phyloP scores from a whole-genome alignment of 2,113 vertebrate genomes.

The Ondatra zibethicus region DNA sequence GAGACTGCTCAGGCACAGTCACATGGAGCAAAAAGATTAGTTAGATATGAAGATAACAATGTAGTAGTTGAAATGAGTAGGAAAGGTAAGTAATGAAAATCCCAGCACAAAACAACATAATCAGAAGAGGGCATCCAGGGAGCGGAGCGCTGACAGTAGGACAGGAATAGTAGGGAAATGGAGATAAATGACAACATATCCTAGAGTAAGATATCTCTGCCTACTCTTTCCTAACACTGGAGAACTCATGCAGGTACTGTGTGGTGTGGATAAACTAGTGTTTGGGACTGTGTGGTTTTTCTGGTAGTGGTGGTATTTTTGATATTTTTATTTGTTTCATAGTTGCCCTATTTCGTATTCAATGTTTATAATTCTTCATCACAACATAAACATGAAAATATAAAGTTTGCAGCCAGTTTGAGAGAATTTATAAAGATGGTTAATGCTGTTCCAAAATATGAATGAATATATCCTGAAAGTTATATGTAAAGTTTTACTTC shows the following conservation, averaged over 20 bases:
- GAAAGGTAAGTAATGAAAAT: not conserved
- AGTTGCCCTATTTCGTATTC: not conserved
- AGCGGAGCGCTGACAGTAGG: not conserved
- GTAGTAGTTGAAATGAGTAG: not conserved
- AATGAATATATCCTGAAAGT: not conserved
- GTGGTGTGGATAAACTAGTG: fast-evolving
- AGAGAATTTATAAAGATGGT: not conserved
- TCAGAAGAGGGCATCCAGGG: not conserved
- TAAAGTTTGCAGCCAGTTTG: not conserved
- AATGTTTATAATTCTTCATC: not conserved
- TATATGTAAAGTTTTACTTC: not conserved
- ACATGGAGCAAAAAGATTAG: not conserved
- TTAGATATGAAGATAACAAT: not conserved
- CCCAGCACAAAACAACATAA: not conserved
- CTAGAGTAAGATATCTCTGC: not conserved
- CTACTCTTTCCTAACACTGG: not conserved
- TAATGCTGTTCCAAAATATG: not conserved
- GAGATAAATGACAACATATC: not conserved
- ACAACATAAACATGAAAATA: not conserved
- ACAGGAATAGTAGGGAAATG: not conserved
- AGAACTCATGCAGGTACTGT: not conserved
- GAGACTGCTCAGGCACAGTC: not conserved
- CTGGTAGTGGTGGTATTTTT: not conserved
- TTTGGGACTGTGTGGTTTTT: not conserved
- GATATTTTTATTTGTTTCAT: not conserved